Percentiles rank a stretch among this genome's conserved stretches.
Evolutionary conservation across 2,797 vertebrate genomes (phyloP).

Genomic region (Fundulus diaphanus): DNA sequence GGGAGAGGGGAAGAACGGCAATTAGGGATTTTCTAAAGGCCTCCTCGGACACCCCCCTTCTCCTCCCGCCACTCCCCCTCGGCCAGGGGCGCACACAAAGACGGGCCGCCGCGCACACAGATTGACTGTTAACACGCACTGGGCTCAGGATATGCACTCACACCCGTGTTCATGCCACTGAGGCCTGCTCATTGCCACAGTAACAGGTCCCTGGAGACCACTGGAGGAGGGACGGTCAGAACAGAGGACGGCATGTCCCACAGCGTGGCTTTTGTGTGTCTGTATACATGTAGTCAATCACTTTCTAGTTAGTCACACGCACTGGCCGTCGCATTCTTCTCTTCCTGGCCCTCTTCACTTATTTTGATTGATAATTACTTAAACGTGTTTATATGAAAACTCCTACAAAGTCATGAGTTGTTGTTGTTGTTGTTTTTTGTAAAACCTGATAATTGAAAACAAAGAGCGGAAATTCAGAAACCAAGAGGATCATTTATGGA

Average conservation of each 20-base stretch:
- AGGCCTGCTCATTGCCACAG: constrained; percentile 85
- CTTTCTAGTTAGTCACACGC: constrained; percentile 29
- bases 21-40: constrained; percentile 89
- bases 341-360: neutral
- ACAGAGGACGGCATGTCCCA: constrained; percentile 62
- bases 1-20: constrained; percentile 78
- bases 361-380: neutral
- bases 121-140: constrained; percentile 66
- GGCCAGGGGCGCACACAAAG: constrained; percentile 32
- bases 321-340: constrained; percentile 1
- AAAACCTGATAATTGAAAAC: neutral
- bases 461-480: constrained; percentile 11
- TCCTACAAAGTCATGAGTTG: neutral
- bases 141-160: constrained; percentile 46
- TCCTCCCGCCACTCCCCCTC: constrained; percentile 11
- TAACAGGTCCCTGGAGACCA: constrained; percentile 91
- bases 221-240: constrained; percentile 57
- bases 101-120: constrained; percentile 35
- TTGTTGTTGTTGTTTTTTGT: neutral
- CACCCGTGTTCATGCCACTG: constrained; percentile 73
- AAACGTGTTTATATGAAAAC: neutral
- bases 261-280: constrained; percentile 56
- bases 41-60: constrained; percentile 77
- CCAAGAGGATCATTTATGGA: constrained; percentile 21
- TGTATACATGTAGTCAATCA: constrained; percentile 50